Conservation (phyloP, 1,140 invertebrate genomes). For the Steinernema feltiae region DNA sequence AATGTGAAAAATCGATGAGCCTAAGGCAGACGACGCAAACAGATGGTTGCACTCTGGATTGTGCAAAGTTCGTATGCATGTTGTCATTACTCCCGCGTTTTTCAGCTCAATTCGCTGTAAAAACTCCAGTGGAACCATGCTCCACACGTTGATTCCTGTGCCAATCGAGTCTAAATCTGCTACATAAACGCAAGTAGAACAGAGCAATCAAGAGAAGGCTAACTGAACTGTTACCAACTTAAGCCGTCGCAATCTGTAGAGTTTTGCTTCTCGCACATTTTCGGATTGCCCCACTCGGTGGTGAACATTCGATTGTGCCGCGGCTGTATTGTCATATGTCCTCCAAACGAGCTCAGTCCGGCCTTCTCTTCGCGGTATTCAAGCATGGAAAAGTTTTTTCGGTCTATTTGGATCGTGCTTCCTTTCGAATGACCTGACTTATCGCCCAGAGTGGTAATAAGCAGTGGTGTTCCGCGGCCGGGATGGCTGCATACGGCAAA, state of each 20-base stretch:
- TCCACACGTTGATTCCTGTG: conserved; percentile 23
- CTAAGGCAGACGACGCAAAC: conserved; percentile 29
- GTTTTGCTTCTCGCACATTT: conserved; percentile 17
- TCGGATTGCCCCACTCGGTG: conserved; percentile 28
- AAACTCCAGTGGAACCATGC: conserved; percentile 26
- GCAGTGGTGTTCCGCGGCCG: conserved; percentile 24
- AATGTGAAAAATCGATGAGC: conserved; percentile 26
- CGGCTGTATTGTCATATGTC: conserved; percentile 30
- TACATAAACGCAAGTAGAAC: conserved; percentile 7
- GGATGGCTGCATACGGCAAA: conserved; percentile 29
- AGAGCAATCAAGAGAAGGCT: neutral
- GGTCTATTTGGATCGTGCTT: neutral
- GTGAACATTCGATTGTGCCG: conserved; percentile 28
- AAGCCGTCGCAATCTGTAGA: conserved; percentile 23
- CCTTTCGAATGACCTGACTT: conserved; percentile 30
- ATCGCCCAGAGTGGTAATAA: conserved; percentile 32
- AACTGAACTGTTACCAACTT: neutral
- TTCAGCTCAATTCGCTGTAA: conserved; percentile 22
- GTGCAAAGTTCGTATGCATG: conserved; percentile 26
- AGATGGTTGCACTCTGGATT: conserved; percentile 34
- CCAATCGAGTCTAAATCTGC: conserved; percentile 30
- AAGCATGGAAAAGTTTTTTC: conserved; percentile 20
- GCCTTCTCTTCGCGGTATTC: conserved; percentile 9
- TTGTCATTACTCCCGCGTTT: conserved; percentile 19
- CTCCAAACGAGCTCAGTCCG: conserved; percentile 20